Base-by-base conservation (phyloP, 2,797 vertebrate genomes). In the Falco biarmicus region DNA sequence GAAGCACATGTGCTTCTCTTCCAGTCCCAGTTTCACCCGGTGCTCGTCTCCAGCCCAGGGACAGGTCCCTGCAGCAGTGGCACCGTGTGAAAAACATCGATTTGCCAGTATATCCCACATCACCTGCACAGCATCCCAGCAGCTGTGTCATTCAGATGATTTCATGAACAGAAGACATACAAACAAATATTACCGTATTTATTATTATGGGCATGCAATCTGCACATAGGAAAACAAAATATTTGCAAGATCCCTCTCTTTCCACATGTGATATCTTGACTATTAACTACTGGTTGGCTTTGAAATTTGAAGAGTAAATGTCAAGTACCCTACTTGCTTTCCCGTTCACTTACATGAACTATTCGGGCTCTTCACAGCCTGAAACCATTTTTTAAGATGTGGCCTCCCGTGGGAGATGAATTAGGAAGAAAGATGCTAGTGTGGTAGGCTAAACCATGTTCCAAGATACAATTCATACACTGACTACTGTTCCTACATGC, bases 1-100 rank as follows among this genome's bases (percentile, higher is more conserved):
- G 15, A 50, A 63, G 19, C 39, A 89, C 69, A 82, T 4, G 6
- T 0, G 0, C 29, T 28, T 11, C 43, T 82, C 59, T 18, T 29
- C 66, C 39, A 65, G 34, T 7, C 39, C 39, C 6, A 5, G 50
- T 41, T 34, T 41, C 59, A 6, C 53, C n/a, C 2, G 0, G 34
- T 10, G 31, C 76, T 50, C 26, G 28, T 63, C 56, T 71, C 45
- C 41, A 74, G 60, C 2, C 34, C 53, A 32, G 25, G 41, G 28
- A 86, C 29, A 63, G 54, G 41, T 31, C 51, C 54, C 43, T 1
- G 1, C n/a, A 59, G 21, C 2, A 1, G 29, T 22, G 39, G 37
- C 54, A 92, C 28, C 37, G 26, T 37, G 57, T 10, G n/a, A 78
- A 71, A 84, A 32, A 11, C 73, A 48, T 0, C 0, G 53, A 90